phyloP scores from a whole-genome alignment of 2,113 vertebrate genomes.

The Rhadina sibilatrix region DNA sequence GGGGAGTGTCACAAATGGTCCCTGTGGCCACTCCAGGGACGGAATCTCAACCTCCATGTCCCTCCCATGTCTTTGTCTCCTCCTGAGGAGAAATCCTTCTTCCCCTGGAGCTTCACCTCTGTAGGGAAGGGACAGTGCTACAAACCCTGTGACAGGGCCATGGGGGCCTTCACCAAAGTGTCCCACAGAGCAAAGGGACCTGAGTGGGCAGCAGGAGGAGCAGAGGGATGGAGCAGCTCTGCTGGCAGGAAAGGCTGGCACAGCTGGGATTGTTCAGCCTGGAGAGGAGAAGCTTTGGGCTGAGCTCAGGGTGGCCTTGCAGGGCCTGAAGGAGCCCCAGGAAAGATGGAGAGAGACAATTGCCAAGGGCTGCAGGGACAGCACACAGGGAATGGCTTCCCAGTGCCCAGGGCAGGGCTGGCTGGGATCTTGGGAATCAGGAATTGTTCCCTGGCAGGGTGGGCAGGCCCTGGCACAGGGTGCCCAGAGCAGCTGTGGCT shows the following conservation, averaged over 20 bases:
- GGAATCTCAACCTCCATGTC: background rate
- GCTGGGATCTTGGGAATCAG: too few relatives aligned
- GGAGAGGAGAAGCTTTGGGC: too few relatives aligned
- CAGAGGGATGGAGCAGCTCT: background rate
- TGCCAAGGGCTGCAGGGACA: background rate
- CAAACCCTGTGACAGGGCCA: fast-evolving
- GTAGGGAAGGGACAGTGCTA: background rate
- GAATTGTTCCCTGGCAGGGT: background rate
- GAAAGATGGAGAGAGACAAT: background rate
- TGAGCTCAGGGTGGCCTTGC: too few relatives aligned
- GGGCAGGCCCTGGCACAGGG: fast-evolving
- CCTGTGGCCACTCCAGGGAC: background rate
- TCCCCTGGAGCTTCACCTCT: too few relatives aligned
- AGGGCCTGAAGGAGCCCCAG: too few relatives aligned
- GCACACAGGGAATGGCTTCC: background rate
- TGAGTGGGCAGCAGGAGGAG: background rate
- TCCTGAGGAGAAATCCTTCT: background rate
- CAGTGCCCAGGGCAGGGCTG: too few relatives aligned
- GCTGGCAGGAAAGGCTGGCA: background rate
- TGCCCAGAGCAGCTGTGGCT: background rate
- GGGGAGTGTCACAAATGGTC: background rate
- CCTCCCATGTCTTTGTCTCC: background rate
- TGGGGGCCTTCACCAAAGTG: background rate
- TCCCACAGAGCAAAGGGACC: background rate
- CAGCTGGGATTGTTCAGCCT: background rate